Evolutionary conservation across 2,888 invertebrate genomes (phyloP).

Genomic region (Synanthedon myopaeformis): DNA sequence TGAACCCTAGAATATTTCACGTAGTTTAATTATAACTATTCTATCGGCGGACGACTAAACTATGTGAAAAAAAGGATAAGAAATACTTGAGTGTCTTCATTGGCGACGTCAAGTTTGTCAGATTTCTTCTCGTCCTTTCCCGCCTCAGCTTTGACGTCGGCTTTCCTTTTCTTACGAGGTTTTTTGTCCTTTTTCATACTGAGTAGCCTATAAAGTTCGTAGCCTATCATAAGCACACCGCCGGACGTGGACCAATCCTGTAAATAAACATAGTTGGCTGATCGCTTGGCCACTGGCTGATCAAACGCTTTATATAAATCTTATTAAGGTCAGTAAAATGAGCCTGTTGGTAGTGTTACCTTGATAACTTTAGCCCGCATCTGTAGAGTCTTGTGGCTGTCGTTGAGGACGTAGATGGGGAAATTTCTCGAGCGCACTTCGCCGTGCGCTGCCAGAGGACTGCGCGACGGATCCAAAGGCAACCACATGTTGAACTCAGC

Average conservation of each 20-base stretch:
- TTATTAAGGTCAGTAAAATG: slow-evolving; percentile 74
- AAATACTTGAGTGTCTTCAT: slow-evolving; percentile 51
- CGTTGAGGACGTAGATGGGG: slow-evolving; percentile 90
- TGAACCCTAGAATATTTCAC: slow-evolving; percentile 24
- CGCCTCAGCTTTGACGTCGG: slow-evolving; percentile 30
- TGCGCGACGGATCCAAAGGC: slow-evolving; percentile 75
- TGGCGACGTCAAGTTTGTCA: slow-evolving; percentile 31
- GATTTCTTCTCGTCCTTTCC: slow-evolving; percentile 39
- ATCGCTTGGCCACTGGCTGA: background rate
- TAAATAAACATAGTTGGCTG: slow-evolving; percentile 9
- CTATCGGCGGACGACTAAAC: background rate
- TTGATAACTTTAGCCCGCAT: slow-evolving; percentile 88
- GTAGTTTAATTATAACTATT: background rate
- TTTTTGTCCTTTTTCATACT: slow-evolving; percentile 79
- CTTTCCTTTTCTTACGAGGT: slow-evolving; percentile 67
- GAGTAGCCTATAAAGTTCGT: slow-evolving; percentile 93
- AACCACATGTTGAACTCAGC: slow-evolving; percentile 98
- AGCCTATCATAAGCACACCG: slow-evolving; percentile 95
- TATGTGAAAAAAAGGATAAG: background rate
- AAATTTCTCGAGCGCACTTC: slow-evolving; percentile 86
- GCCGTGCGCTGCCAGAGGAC: slow-evolving; percentile 71
- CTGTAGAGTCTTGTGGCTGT: slow-evolving; percentile 90
- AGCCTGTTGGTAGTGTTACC: slow-evolving; percentile 60
- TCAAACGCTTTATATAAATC: too few species aligned
- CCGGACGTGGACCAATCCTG: slow-evolving; percentile 88